Base-by-base conservation (phyloP, 2,888 invertebrate genomes). In the Kuschelorhynchus macadamiae region DNA sequence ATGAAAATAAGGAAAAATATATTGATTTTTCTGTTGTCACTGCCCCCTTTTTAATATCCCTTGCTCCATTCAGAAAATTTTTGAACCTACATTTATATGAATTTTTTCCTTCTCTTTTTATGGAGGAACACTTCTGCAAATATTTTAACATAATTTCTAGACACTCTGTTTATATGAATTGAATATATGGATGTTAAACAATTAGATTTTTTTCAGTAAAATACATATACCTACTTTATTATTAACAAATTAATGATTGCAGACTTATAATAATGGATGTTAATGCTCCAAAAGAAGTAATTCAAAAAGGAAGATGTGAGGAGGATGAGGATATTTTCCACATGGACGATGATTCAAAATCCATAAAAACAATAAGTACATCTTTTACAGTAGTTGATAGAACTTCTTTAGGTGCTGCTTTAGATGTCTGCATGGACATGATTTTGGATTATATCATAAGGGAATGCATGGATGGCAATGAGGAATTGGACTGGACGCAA, bases 381-480 rank as follows among this genome's bases (percentile, higher is more conserved):
- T 79, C 81, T 39, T 83, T 83, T 68, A 76, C 81, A 70, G 56
- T 52, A 59, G 75, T 76, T 7, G 72, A 76, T 36, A 67, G 75
- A 36, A 69, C 62, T 39, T 62, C 12, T 5, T 50, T 88, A 52
- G 90, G 89, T 0, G 86, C 89, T 73, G 88, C 88, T 36, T 83
- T 97, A 25, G 97, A 97, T 82, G 85, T 91, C 57, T 90, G 94
- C 76, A 89, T 97, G 88, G 83, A 90, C 57, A 88, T 91, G 77
- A 79, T 95, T 66, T 88, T 94, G 42, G 84, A 85, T 61, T 95
- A 91, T 85, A 83, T 95, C 46, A 85, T 90, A 59, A 83, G 87
- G 9, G 87, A 88, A 73, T 86, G 90, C 72, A 79, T 83, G 50
- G 57, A 79, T 8, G 81, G 78, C 49, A 78, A 79, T 49, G 84